phyloP scores from a whole-genome alignment of 2,797 vertebrate species.

The Spheniscus humboldti region DNA sequence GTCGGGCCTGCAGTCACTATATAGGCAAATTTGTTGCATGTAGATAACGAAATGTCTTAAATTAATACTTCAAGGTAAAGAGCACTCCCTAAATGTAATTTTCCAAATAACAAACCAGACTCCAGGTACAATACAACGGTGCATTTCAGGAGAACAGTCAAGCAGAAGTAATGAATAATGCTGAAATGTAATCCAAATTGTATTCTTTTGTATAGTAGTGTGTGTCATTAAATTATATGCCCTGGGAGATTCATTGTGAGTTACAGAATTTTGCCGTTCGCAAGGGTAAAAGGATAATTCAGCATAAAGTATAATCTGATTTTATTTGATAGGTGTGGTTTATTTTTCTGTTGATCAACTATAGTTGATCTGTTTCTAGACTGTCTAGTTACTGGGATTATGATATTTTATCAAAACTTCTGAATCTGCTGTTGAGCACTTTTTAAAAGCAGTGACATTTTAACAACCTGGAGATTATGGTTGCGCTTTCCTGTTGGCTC shows the following conservation, averaged over 20 bases:
- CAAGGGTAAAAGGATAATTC: background rate
- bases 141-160: background rate
- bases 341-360: background rate
- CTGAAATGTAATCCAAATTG: background rate
- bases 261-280: background rate
- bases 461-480: background rate
- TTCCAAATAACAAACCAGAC: background rate
- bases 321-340: background rate
- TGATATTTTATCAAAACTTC: background rate
- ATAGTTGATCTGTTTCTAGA: background rate
- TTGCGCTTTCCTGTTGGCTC: background rate
- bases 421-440: background rate
- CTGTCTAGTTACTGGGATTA: background rate
- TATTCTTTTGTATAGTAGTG: background rate
- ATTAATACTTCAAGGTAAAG: background rate
- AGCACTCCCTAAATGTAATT: background rate
- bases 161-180: background rate
- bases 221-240: background rate
- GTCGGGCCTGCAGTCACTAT: background rate
- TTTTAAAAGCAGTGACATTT: background rate
- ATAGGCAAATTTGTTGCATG: background rate
- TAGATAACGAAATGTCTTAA: background rate
- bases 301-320: background rate
- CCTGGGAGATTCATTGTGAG: background rate
- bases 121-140: background rate